Base-by-base conservation (phyloP, 2,888 invertebrate genomes). In the Drosophila fulvimacula region DNA sequence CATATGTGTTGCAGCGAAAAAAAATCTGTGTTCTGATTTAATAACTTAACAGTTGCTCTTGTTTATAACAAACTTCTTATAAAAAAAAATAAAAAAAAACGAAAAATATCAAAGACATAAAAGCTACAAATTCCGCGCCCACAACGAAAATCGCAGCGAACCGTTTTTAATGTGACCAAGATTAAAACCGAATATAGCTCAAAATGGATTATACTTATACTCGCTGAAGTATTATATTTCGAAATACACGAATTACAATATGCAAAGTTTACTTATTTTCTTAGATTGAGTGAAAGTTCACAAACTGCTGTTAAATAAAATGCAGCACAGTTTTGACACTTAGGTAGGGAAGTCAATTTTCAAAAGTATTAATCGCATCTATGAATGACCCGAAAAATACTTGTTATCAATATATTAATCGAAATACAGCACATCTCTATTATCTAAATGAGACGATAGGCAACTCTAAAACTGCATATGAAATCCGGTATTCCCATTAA, bases 401-500 rank as follows among this genome's bases (percentile, higher is more conserved):
- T 56, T 46, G 10, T 2, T 19, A 5, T 1, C n/a, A 24, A 9
- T 41, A 11, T 19, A n/a, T 17, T n/a, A 0, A 55, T 7, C 15
- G 4, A 39, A 27, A 15, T 15, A 32, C 41, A 2, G 30, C 24
- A 10, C 71, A 53, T 72, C 65, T 2, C 58, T 53, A 48, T 36
- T 44, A 34, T 11, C 5, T 19, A 27, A 5, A 21, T 7, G 24
- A 24, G 44, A 15, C 49, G 17, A 44, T 19, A 24, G 17, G 11
- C 55, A 66, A 34, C 66, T 10, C 38, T 57, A 51, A 51, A 17
- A 48, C 15, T 48, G 11, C 17, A 15, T 36, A 15, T 10, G 5
- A 58, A n/a, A 17, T 0, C 34, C 21, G 75, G 62, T 27, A 58
- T 52, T 61, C 63, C 61, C 64, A 41, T n/a, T 39, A 27, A 42